phyloP scores from a whole-genome alignment of 2,888 invertebrate species.

The Hoplodrina ambigua region DNA sequence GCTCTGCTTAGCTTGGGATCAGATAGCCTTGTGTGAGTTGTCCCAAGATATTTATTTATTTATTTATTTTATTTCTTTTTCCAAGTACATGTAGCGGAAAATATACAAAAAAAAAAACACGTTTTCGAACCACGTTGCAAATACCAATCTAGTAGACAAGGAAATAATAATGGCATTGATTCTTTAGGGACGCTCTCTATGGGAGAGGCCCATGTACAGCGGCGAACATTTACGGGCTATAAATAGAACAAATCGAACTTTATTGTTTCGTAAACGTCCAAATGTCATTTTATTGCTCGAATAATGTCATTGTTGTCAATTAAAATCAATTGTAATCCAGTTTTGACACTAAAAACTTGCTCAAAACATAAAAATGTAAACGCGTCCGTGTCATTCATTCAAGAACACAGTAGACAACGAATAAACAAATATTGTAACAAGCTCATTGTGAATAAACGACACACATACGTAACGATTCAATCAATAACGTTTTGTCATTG shows the following conservation, averaged over 20 bases:
- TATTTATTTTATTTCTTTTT: too few species aligned
- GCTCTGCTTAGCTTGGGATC: too few species aligned
- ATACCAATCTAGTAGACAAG: constrained; percentile 12
- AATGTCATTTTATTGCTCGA: constrained; percentile 25
- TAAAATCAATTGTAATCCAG: constrained; percentile 31
- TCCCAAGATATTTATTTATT: too few species aligned
- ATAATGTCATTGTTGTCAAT: constrained; percentile 36
- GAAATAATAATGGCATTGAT: constrained; percentile 3
- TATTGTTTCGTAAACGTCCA: constrained; percentile 37
- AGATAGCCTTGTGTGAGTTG: too few species aligned
- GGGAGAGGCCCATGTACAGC: background rate
- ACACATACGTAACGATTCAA: constrained; percentile 47
- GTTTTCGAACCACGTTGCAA: constrained; percentile 10
- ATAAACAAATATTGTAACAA: constrained; percentile 45
- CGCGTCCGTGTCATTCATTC: constrained; percentile 19
- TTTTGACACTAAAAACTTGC: constrained; percentile 18
- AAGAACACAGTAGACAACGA: constrained; percentile 12
- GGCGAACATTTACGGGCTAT: constrained; percentile 34
- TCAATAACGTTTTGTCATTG: constrained; percentile 61
- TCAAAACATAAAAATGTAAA: constrained; percentile 1
- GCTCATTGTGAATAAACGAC: constrained; percentile 37
- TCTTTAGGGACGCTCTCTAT: constrained; percentile 5
- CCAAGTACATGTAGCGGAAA: constrained; percentile 6
- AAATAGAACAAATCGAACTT: constrained; percentile 24
- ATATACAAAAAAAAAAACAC: constrained; percentile 10